Conservation (phyloP, 2,113 vertebrate species). For the Sapajus apella region DNA sequence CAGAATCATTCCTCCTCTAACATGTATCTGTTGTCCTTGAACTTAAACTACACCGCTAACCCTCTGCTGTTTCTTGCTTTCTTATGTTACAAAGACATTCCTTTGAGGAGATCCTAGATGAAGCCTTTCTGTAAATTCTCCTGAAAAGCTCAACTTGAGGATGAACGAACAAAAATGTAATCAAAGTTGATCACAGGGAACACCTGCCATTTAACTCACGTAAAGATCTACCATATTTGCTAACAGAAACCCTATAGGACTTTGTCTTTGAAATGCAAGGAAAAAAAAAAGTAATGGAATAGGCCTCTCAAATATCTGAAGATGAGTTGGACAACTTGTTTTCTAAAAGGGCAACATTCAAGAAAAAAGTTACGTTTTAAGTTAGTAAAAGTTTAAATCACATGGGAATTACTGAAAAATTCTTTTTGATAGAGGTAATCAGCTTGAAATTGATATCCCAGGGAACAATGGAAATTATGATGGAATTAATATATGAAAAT, state of each 20-base stretch:
- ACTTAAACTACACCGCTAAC: not conserved
- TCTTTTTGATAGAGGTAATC: slow-evolving; percentile 21
- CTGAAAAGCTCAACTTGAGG: not conserved
- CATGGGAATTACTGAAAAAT: slow-evolving; percentile 19
- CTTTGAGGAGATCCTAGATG: not conserved
- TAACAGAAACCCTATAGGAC: not conserved
- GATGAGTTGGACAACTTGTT: not conserved
- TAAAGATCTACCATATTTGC: not conserved
- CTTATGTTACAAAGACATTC: not conserved
- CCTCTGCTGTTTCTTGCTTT: not conserved
- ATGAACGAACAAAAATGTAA: not conserved
- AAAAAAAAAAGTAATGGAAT: not conserved
- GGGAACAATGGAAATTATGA: not conserved
- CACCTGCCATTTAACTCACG: not conserved
- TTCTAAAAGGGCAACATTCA: slow-evolving; percentile 7
- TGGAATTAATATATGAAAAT: slow-evolving; percentile 23
- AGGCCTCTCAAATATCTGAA: not conserved
- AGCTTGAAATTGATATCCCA: not conserved
- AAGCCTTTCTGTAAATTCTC: not conserved
- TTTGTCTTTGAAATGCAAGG: not conserved
- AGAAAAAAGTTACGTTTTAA: slow-evolving; percentile 34
- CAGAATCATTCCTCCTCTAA: not conserved
- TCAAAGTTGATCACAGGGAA: not conserved
- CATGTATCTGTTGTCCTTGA: not conserved
- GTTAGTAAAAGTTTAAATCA: not conserved